phyloP scores from a whole-genome alignment of 1,140 invertebrate genomes.

The Linepithema humile region DNA sequence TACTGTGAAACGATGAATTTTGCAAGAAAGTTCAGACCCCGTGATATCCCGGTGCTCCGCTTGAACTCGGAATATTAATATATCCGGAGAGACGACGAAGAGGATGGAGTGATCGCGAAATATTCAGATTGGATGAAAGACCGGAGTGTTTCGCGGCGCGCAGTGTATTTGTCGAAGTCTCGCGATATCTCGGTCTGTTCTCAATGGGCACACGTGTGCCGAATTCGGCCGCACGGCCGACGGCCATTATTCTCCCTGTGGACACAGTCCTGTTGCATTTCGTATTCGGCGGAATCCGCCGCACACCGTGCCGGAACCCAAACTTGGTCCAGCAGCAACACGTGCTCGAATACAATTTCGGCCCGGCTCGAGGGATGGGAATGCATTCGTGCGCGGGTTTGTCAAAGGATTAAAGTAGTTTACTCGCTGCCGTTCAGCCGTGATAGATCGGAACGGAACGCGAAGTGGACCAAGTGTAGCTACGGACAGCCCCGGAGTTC shows the following conservation, averaged over 20 bases:
- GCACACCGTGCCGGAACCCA: not conserved
- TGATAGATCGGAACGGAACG: constrained; percentile 59
- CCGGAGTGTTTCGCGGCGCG: not conserved
- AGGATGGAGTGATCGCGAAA: not conserved
- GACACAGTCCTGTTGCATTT: constrained; percentile 72
- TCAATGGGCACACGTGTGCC: constrained; percentile 53
- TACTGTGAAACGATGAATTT: constrained; percentile 16
- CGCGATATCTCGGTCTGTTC: constrained; percentile 32
- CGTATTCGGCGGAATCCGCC: constrained; percentile 49
- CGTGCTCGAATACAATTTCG: constrained; percentile 57
- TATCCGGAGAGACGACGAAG: not conserved
- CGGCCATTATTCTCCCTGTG: constrained; percentile 65
- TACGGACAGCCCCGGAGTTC: not conserved
- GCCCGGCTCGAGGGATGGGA: not conserved
- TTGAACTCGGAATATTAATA: constrained; percentile 40
- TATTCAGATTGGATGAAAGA: not conserved
- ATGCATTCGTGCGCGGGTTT: constrained; percentile 52
- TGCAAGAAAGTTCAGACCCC: not conserved
- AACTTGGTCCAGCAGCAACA: constrained; percentile 38
- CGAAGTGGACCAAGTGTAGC: not conserved
- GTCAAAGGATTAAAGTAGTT: constrained; percentile 64
- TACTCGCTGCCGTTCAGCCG: constrained; percentile 57
- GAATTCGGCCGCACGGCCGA: constrained; percentile 51
- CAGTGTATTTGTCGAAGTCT: constrained; percentile 39
- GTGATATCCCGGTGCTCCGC: not conserved